Base-by-base conservation (phyloP, 2,113 vertebrate genomes). In the Vanacampus margaritifer region DNA sequence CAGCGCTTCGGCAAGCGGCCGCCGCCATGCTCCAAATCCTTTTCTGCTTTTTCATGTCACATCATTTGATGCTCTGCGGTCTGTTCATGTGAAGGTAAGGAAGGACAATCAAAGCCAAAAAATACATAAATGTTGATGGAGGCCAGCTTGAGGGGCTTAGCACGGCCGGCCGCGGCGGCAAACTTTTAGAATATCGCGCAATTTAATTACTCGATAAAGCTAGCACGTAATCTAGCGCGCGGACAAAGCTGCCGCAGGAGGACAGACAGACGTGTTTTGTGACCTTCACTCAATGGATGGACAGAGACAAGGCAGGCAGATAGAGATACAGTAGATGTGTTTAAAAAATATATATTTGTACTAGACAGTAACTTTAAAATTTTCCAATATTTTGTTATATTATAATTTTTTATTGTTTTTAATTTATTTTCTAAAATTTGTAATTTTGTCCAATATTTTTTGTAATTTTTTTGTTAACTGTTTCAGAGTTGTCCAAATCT, bases 1-100 rank as follows among this genome's bases (percentile, higher is more conserved):
- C 82, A 83, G 73, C 51, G 70, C 67, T 73, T 76, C 74, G 74
- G 82, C 83, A 81, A 4, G 14, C 16, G 56, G 32, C 14, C 14
- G 6, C 14, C 54, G 54, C 14, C 5, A 56, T 16, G 26, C 26
- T 32, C 54, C 26, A 32, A 56, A 56, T 57, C 26, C 26, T 57
- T 57, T 8, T 17, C 16, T 32, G 26, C 28, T 57, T 32, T 57
- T 57, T 57, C 26, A 57, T 57, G 26, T 28, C 54, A 57, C 26
- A 32, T 57, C 24, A 32, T 57, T 32, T 32, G 28, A 16, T 32
- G 26, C 16, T 57, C 54, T 56, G 23, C 12, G n/a, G n/a, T 54
- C 23, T 5, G 1, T 54, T 24, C 6, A 19, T 17, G 6, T 35
- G 57, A 36, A 28, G 26, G 13, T 16, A 21, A 41, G 39, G 39